Evolutionary conservation across 2,113 vertebrate species (phyloP), one percentile per base, ranked within the genome.

Genomic region (Anthoscopus minutus): DNA sequence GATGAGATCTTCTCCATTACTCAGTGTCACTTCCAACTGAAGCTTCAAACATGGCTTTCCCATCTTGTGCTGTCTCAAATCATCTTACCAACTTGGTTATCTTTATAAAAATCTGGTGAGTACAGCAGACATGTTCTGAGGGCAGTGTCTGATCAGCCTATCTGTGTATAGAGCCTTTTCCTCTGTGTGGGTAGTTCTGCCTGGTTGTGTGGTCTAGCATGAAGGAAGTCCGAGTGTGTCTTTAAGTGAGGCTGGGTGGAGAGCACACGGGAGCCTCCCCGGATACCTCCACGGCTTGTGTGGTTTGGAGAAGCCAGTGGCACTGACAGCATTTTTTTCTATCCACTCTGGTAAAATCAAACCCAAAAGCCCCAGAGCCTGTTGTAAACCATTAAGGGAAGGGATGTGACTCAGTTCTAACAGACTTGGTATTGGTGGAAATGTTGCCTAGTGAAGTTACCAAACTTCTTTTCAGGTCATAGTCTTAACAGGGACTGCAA

Each of bases 211-310:
- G 15, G n/a, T 54, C 24, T 33, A 15, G 6, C 57, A 4, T 22
- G 70, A 60, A 60, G 70, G 54, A 85, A 67, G 16, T n/a, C 14
- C 28, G 28, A 27, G 13, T 2, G 18, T 30, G 23, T 50, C 7
- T 48, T 31, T 13, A 19, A 62, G 65, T 13, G 23, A 65, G 33
- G 4, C 53, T 65, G 54, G 13, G 9, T 25, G 5, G 48, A n/a
- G 50, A 17, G 25, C 44, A 7, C 0, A 1, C 0, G 1, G 62
- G 50, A 65, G 37, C 7, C n/a, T 65, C 25, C 37, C 4, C 2
- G 2, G 28, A 17, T 94, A 14, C 31, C 57, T 82, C 31, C 31
- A 48, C 81, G 50, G n/a, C 16, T 66, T 3, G 0, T 60, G 19
- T 86, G 50, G 6, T 72, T 90, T 67, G n/a, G n/a, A 81, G 76